Conservation (phyloP, 1,140 invertebrate genomes). For the Calephelis nemesis region DNA sequence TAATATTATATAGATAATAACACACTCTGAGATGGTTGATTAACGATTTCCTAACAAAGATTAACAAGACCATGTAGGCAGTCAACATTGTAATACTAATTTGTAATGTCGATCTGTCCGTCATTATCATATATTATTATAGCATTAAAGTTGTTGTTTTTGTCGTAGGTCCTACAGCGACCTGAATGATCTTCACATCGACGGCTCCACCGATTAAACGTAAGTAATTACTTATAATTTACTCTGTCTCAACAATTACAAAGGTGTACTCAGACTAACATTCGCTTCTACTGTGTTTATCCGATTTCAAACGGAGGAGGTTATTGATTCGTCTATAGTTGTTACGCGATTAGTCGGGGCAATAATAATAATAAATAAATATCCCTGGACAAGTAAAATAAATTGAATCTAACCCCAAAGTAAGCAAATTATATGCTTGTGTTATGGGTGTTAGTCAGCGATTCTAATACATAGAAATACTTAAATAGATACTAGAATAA, state of each 20-base stretch:
- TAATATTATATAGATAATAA: too few relatives aligned
- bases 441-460: too few relatives aligned
- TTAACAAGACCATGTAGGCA: background rate
- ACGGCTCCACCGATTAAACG: conserved; percentile 63
- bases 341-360: background rate
- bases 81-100: conserved; percentile 16
- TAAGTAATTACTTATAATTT: conserved; percentile 47
- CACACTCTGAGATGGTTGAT: too few relatives aligned
- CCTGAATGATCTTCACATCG: conserved; percentile 63
- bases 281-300: too few relatives aligned
- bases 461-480: too few relatives aligned
- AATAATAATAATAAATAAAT: too few relatives aligned
- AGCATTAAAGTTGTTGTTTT: conserved; percentile 45
- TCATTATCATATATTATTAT: conserved; percentile 38
- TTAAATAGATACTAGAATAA: too few relatives aligned
- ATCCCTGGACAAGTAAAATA: too few relatives aligned
- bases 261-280: background rate
- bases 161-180: conserved; percentile 58
- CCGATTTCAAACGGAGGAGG: too few relatives aligned
- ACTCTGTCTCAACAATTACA: conserved; percentile 9
- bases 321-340: too few relatives aligned
- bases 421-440: too few relatives aligned
- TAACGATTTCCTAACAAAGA: background rate
- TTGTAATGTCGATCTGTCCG: conserved; percentile 9
- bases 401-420: too few relatives aligned